phyloP scores from a whole-genome alignment of 2,888 invertebrate genomes.

The Camponotus fellah region DNA sequence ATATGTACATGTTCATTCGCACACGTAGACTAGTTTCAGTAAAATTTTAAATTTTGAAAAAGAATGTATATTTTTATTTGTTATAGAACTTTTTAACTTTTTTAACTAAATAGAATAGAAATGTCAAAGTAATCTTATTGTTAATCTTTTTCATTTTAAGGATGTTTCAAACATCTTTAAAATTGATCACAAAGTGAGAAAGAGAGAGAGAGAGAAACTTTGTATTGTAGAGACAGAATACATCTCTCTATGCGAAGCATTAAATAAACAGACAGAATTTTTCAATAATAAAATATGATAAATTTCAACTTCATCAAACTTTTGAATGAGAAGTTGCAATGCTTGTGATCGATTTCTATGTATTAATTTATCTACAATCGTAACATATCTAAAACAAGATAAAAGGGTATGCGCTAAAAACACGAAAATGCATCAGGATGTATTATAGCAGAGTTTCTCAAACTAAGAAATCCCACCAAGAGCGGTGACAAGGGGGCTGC shows the following conservation, averaged over 20 bases:
- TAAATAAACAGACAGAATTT: background rate
- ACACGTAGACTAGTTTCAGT: background rate
- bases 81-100: background rate
- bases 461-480: too few species aligned
- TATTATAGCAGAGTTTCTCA: conserved; percentile 43
- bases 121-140: background rate
- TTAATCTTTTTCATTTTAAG: background rate
- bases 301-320: background rate
- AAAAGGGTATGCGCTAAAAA: conserved; percentile 59
- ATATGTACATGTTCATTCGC: background rate
- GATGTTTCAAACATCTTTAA: background rate
- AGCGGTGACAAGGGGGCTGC: too few species aligned
- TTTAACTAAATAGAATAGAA: background rate
- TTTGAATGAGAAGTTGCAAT: conserved; percentile 38
- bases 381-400: too few species aligned
- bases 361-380: conserved; percentile 45
- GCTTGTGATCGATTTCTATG: conserved; percentile 26
- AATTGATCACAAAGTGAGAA: background rate
- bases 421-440: conserved; percentile 60
- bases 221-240: too few species aligned
- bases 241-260: background rate
- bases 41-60: background rate
- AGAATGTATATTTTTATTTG: background rate
- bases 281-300: background rate
- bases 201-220: too few species aligned